Conservation (phyloP, 2,888 invertebrate species). For the Aphodius granarius region DNA sequence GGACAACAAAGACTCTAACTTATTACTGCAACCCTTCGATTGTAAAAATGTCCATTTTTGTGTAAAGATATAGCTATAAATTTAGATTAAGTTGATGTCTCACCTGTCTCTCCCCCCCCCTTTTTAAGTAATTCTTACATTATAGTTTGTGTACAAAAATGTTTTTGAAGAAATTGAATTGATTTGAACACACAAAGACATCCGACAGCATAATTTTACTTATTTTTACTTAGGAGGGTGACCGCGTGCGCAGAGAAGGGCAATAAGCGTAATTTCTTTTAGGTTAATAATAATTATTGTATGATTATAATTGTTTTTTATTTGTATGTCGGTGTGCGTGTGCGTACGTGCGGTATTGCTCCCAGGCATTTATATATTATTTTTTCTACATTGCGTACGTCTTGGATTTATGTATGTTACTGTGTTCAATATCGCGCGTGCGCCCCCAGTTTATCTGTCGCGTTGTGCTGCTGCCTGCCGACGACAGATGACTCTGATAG, state of each 20-base stretch:
- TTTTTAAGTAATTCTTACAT: constrained; percentile 34
- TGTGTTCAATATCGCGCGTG: constrained; percentile 27
- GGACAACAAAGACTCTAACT: constrained; percentile 41
- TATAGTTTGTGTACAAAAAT: constrained; percentile 33
- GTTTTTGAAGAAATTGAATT: constrained; percentile 18
- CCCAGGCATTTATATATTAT: neutral
- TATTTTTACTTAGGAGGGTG: constrained; percentile 28
- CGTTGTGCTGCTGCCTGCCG: constrained; percentile 26
- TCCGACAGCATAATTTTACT: constrained; percentile 27
- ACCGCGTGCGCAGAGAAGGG: constrained; percentile 30
- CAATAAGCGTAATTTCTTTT: constrained; percentile 25
- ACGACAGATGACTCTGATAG: constrained; percentile 25
- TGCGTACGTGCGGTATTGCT: constrained; percentile 26
- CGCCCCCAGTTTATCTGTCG: constrained; percentile 22
- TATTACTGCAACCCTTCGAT: constrained; percentile 54
- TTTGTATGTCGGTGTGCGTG: constrained; percentile 27
- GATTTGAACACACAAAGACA: constrained; percentile 26
- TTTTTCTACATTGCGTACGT: constrained; percentile 7
- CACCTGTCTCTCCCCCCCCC: constrained; percentile 51
- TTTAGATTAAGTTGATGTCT: constrained; percentile 52
- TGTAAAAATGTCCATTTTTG: constrained; percentile 57
- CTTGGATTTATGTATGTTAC: constrained; percentile 20
- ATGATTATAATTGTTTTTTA: constrained; percentile 28
- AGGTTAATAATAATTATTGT: constrained; percentile 28
- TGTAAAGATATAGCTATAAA: constrained; percentile 55